Conservation (phyloP, 2,888 invertebrate genomes). For the Chymomyza amoena region DNA sequence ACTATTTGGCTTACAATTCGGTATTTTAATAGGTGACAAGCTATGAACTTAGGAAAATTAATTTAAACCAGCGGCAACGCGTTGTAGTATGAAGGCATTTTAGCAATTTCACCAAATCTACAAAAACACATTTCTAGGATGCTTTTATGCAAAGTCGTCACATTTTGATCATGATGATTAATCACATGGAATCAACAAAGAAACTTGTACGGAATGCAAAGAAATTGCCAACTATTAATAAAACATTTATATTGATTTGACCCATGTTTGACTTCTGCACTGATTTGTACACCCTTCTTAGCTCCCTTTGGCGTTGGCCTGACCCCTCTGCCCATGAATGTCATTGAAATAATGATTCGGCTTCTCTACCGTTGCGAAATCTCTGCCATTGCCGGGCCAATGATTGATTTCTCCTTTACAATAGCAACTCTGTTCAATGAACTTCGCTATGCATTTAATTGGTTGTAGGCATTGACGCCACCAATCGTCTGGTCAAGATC, state of each 20-base stretch:
- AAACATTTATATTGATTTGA: conserved; percentile 68
- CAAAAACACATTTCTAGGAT: not conserved
- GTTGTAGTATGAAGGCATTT: not conserved
- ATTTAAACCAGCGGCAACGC: too few relatives aligned
- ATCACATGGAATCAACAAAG: not conserved
- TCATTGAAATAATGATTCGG: conserved; percentile 67
- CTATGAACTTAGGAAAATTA: too few relatives aligned
- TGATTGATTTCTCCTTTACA: conserved; percentile 61
- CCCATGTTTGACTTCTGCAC: conserved; percentile 63
- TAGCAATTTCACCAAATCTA: not conserved
- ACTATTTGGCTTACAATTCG: too few relatives aligned
- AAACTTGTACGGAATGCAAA: not conserved
- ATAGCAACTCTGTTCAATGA: conserved; percentile 61
- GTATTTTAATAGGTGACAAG: too few relatives aligned
- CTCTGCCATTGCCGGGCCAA: conserved; percentile 1
- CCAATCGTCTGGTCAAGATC: conserved; percentile 32
- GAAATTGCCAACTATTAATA: conserved; percentile 36
- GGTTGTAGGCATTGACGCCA: conserved; percentile 19
- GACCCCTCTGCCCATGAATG: not conserved
- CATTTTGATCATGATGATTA: not conserved
- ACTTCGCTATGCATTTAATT: conserved; percentile 63
- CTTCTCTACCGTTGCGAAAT: conserved; percentile 58
- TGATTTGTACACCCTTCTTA: not conserved
- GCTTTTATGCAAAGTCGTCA: not conserved
- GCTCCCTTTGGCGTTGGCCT: not conserved